Base-by-base conservation (phyloP, 2,888 invertebrate genomes). In the Lycocerus yunnanus region DNA sequence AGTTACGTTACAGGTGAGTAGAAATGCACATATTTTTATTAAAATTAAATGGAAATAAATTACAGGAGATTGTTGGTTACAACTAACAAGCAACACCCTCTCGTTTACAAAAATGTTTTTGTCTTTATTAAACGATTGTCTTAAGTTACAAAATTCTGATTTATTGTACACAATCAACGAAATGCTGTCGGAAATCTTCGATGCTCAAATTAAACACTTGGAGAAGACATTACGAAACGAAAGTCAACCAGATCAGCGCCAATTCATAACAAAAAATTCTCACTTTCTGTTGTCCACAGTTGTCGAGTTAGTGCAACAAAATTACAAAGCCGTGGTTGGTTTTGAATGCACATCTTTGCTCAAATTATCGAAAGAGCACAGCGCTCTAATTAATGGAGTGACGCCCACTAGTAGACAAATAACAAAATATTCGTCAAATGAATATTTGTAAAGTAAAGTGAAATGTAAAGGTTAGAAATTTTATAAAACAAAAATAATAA, bases 71-170 rank as follows among this genome's bases (percentile, higher is more conserved):
- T 90, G 89, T 79, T 94, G 93, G 92, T 88, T 95, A 68, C 91
- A 93, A 78, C 87, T 96, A 81, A 95, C 96, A 0, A 90, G 91
- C 82, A 96, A 95, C 87, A 95, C 94, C 5, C 89, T 95, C 78
- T 92, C 93, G 83, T 96, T 96, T 87, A 92, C 93, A 6, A 94
- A 93, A 86, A 89, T 93, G 4, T 93, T 93, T 81, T 88, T 95
- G 61, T 90, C 91, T 18, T 89, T 96, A 75, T 89, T 95, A 77
- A 93, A 94, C 80, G 93, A 95, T 83, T 93, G 95, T 79, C 86
- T 96, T 79, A 91, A 92, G 82, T 88, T 96, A 76, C 91, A 92
- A 77, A 94, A 93, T 0, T 91, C 92, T 18, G 95, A 95, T 84
- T 90, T 94, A 84, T 91, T 94, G 86, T 89, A 91, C 78, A 90